phyloP scores from a whole-genome alignment of 2,113 vertebrate species.

The Gobiocypris rarus region DNA sequence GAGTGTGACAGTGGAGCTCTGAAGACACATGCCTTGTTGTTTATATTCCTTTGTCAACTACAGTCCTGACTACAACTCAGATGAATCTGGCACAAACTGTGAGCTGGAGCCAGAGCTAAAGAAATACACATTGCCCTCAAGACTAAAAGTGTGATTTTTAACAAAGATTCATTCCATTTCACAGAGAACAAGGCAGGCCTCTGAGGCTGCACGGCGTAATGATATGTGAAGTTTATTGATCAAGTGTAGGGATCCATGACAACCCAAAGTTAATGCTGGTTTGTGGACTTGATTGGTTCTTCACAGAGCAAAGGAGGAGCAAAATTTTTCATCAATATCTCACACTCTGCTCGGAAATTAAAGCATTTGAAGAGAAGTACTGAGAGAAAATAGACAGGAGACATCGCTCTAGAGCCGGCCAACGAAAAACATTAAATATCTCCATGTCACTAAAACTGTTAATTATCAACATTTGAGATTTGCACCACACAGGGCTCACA shows the following conservation, averaged over 20 bases:
- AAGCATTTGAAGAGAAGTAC: constrained; percentile 61
- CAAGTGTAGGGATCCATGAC: constrained; percentile 86
- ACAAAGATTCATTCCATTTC: constrained; percentile 86
- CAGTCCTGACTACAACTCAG: constrained; percentile 78
- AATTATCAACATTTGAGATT: background rate
- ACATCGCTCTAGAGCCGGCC: constrained; percentile 7
- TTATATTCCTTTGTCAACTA: constrained; percentile 80
- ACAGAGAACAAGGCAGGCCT: constrained; percentile 80
- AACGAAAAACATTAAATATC: constrained; percentile 2
- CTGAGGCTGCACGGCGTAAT: constrained; percentile 81
- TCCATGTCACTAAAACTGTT: background rate
- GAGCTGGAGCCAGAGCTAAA: constrained; percentile 70
- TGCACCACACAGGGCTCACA: no score
- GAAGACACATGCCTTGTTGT: constrained; percentile 83
- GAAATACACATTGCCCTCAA: constrained; percentile 78
- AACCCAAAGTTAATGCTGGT: constrained; percentile 85
- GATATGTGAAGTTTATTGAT: constrained; percentile 93
- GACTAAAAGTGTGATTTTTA: constrained; percentile 82
- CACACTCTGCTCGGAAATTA: constrained; percentile 76
- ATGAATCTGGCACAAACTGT: constrained; percentile 76
- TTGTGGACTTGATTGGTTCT: constrained; percentile 77
- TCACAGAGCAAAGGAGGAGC: constrained; percentile 74
- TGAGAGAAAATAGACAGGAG: constrained; percentile 48
- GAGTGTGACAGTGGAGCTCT: constrained; percentile 80
- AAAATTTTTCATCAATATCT: constrained; percentile 76